These are phyloP conservation scores for Nephrotoma guestfalica DNA, from an alignment of 2,888 invertebrate species.

Conservation along the genomic window DNA sequence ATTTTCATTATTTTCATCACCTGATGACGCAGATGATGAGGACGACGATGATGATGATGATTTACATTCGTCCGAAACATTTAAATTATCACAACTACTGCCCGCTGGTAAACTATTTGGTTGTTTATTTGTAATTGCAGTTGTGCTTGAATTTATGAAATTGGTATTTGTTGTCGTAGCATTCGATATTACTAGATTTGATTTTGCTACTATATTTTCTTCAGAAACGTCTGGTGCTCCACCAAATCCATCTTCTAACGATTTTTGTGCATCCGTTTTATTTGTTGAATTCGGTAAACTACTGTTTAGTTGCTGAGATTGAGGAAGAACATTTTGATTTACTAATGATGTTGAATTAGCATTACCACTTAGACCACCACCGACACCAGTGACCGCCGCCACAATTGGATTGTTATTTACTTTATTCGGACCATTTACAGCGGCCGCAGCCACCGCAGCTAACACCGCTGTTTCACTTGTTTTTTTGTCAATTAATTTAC, in stretches of 20 bases:
- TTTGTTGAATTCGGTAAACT: not conserved
- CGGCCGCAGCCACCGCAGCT: not conserved
- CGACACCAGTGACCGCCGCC: not conserved
- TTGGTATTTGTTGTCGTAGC: constrained; percentile 18
- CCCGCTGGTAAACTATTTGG: not conserved
- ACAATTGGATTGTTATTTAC: constrained; percentile 8
- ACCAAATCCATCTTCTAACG: not conserved
- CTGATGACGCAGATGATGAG: not conserved
- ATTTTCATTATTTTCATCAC: not conserved
- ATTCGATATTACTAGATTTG: constrained; percentile 9
- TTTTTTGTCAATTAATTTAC: constrained; percentile 25
- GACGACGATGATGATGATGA: not conserved
- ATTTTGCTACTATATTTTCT: not conserved
- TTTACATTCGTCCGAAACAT: not conserved
- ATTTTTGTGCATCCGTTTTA: constrained; percentile 1
- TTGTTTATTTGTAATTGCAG: not conserved
- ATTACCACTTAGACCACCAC: not conserved
- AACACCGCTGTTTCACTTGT: constrained; percentile 22
- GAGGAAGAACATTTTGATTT: constrained; percentile 20
- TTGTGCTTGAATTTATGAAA: constrained; percentile 16
- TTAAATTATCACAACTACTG: not conserved
- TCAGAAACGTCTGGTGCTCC: not conserved
- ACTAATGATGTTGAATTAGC: constrained; percentile 19
- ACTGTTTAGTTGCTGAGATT: not conserved
- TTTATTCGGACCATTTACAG: constrained; percentile 27